Base-by-base conservation (phyloP, 2,888 invertebrate species). In the Acleris emargana region DNA sequence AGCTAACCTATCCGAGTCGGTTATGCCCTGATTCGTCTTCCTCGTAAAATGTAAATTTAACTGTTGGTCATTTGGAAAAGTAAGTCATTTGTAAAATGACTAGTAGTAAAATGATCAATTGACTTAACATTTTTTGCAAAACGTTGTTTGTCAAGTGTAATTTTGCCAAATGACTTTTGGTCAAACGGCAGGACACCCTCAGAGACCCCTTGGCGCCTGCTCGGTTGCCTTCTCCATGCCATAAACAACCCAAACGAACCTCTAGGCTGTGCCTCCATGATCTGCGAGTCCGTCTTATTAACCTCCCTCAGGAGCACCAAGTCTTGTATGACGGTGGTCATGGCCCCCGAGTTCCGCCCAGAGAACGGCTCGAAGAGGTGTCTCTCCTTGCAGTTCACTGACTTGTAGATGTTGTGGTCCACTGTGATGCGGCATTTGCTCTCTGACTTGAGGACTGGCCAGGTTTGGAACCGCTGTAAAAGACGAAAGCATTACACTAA, bases 291-390 rank as follows among this genome's bases (percentile, higher is more conserved):
- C 5, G 89, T 89, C 64, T 88, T 88, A 58, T 87, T 89, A 0
- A 91, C 81, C 75, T 96, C 96, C 1, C 86, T 87, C 0, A 91
- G 72, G 16, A 96, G 81, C 7, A 85, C 81, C 68, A 97, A 85
- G 58, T 90, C 91, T 59, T 96, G 95, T 3, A 86, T 80, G 0
- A 95, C 93, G 5, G 93, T 94, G 5, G 96, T 96, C 76, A 95
- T 93, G 0, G 96, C 96, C 0, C 97, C 97, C 0, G 95, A 94
- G 68, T 94, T 94, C 59, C 93, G 93, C 66, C 95, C 96, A 0
- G 97, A 96, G 78, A 97, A 95, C 0, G 97, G 96, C 74, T 96
- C 95, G 67, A 97, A 93, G 43, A 95, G 87, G 79, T 97, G 96
- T 0, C 93, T 89, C 81, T 97, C 97, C 42, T 91, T 88, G 78